Evolutionary conservation across 53 echinoderm and acorn worm genomes (phyloP).

Genomic region (Echinometra lucunter): DNA sequence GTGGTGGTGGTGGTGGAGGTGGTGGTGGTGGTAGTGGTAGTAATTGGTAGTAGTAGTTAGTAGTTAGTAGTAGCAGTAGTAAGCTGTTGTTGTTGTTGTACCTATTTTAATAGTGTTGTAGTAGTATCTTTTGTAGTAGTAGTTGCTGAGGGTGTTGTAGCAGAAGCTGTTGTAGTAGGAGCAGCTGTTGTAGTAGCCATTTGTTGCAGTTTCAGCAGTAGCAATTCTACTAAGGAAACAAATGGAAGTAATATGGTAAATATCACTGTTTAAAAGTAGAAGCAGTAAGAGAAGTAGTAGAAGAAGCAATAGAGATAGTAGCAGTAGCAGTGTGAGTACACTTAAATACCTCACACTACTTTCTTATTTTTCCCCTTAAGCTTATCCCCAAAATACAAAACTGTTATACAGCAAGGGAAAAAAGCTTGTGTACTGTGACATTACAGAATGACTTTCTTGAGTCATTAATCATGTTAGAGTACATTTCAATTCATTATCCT

Average conservation of each 20-base stretch:
- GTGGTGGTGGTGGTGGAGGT: no score
- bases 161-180: neutral
- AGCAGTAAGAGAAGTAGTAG: neutral
- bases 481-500: conserved; percentile 53
- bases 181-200: no score
- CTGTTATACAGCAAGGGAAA: neutral
- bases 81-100: no score
- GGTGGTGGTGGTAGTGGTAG: no score
- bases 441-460: conserved; percentile 3
- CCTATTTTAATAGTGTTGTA: no score
- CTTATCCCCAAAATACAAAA: neutral
- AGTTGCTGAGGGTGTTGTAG: neutral
- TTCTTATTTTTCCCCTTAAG: neutral
- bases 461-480: conserved; percentile 48
- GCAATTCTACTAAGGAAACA: no score
- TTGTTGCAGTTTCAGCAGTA: no score
- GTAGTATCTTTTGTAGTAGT: no score
- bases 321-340: neutral
- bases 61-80: no score
- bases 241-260: no score
- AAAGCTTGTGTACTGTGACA: conserved; percentile 7
- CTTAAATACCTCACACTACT: neutral
- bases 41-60: no score
- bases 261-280: no score
- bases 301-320: neutral